phyloP scores from a whole-genome alignment of 2,113 vertebrate species.

The Sphaerodactylus townsendi region DNA sequence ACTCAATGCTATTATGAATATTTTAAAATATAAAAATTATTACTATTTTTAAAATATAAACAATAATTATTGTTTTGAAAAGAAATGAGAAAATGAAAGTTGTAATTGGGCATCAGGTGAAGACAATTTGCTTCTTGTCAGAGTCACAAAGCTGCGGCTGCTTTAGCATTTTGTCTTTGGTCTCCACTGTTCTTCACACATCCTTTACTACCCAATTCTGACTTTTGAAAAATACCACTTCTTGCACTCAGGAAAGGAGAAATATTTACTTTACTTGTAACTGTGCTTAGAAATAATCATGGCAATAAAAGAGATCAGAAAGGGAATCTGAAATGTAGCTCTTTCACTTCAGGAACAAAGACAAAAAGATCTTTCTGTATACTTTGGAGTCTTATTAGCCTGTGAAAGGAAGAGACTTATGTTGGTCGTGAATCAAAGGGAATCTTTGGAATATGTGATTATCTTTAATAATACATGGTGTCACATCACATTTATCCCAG shows the following conservation, averaged over 20 bases:
- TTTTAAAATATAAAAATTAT: too few relatives aligned
- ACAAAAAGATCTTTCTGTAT: slow-evolving; percentile 30
- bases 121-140: not conserved
- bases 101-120: not conserved
- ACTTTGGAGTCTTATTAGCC: slow-evolving; percentile 27
- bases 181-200: rapidly evolving
- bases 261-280: rapidly evolving
- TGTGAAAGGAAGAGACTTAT: slow-evolving; percentile 23
- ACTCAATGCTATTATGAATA: too few relatives aligned
- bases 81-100: not conserved
- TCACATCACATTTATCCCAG: slow-evolving; percentile 31
- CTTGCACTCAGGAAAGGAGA: not conserved
- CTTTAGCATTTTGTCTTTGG: not conserved
- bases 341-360: not conserved
- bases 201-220: not conserved
- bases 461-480: slow-evolving; percentile 24
- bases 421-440: slow-evolving; percentile 26
- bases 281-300: rapidly evolving
- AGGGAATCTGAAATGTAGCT: not conserved
- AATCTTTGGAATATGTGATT: not conserved
- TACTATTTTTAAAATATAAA: too few relatives aligned
- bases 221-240: not conserved
- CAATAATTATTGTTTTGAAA: not conserved
- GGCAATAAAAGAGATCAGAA: not conserved
- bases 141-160: not conserved